phyloP scores from a whole-genome alignment of 2,797 vertebrate species.

The Gobionotothen gibberifrons region DNA sequence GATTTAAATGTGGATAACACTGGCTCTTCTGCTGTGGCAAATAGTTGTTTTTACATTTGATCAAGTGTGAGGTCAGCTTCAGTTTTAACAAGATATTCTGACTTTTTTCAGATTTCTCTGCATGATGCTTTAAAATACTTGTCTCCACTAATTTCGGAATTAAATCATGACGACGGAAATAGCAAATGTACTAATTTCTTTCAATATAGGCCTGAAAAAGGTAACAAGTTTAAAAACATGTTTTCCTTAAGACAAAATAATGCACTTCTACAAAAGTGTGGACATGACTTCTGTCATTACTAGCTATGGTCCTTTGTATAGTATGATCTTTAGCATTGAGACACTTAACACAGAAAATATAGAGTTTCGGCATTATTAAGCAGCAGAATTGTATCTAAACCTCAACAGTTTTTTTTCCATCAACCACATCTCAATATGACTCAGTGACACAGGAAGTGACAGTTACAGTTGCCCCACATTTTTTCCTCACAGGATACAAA shows the following conservation, averaged over 20 bases:
- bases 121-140: not conserved
- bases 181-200: not conserved
- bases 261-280: not conserved
- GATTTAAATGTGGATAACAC: not conserved
- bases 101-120: not conserved
- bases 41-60: not conserved
- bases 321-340: not conserved
- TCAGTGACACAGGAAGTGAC: constrained; percentile 68
- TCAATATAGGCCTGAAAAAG: not conserved
- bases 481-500: constrained; percentile 25
- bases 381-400: too few relatives aligned
- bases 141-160: not conserved
- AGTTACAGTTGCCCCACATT: constrained; percentile 54
- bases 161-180: not conserved
- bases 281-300: not conserved
- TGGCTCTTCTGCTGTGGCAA: not conserved
- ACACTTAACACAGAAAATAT: not conserved
- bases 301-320: not conserved
- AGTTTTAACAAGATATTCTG: not conserved
- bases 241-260: not conserved
- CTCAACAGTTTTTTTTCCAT: not conserved
- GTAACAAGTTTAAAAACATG: too few relatives aligned
- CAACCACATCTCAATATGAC: constrained; percentile 44
- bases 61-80: not conserved
- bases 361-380: not conserved